phyloP scores from a whole-genome alignment of 2,113 vertebrate genomes.

The Donacobius atricapilla region DNA sequence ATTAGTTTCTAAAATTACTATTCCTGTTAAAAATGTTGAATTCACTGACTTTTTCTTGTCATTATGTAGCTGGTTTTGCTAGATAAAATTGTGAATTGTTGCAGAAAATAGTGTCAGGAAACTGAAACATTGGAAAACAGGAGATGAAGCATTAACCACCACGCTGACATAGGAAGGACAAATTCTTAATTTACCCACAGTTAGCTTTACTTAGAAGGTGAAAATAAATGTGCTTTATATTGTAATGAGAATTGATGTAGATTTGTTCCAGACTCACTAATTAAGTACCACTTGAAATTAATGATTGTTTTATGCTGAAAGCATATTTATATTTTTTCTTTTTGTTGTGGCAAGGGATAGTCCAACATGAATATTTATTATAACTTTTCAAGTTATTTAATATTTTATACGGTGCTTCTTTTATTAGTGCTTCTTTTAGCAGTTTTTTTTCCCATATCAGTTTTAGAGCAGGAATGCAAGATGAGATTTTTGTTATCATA shows the following conservation, averaged over 20 bases:
- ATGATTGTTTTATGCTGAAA: constrained; percentile 59
- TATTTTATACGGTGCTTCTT: neutral
- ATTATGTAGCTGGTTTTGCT: neutral
- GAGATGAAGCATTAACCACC: neutral
- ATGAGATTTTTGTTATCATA: neutral
- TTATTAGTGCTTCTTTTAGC: neutral
- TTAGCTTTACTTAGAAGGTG: constrained; percentile 11
- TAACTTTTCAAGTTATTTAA: constrained; percentile 6
- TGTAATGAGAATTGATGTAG: constrained; percentile 48
- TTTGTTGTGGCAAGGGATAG: constrained; percentile 10
- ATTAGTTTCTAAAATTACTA: neutral
- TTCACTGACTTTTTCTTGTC: neutral
- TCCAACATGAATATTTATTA: constrained; percentile 52
- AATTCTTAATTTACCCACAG: neutral
- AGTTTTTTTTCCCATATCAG: neutral
- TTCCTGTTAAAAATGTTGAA: neutral
- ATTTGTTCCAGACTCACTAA: constrained; percentile 52
- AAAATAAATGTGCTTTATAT: constrained; percentile 19
- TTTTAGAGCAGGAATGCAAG: neutral
- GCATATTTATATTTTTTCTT: constrained; percentile 31
- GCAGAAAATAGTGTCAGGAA: neutral
- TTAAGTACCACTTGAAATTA: constrained; percentile 64
- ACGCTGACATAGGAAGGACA: neutral
- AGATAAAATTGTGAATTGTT: neutral
- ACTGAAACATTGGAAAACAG: neutral